A percentile compares a stretch with the other conserved stretches of the same genome.
phyloP scores from a whole-genome alignment of 2,113 vertebrate species.

The Gobius niger region DNA sequence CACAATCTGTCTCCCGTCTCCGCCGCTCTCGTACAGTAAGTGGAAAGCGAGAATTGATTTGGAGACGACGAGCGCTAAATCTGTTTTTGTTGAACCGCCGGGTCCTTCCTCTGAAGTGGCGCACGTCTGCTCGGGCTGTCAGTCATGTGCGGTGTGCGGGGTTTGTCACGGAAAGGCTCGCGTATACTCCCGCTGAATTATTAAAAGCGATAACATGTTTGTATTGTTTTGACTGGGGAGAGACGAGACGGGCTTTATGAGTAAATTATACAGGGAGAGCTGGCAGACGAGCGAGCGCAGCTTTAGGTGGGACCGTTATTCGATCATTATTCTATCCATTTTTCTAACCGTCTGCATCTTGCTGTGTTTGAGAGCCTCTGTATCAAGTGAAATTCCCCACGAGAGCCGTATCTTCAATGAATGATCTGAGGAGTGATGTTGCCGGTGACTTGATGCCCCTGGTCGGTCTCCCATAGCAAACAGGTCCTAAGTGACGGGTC shows the following conservation, averaged over 20 bases:
- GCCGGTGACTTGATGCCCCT: too few species aligned
- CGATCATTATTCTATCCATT: too few species aligned
- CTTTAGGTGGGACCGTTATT: too few species aligned
- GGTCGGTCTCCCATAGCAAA: too few species aligned
- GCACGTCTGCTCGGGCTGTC: not conserved
- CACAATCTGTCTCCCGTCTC: conserved; percentile 1
- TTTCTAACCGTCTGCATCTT: too few species aligned
- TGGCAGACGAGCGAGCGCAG: too few species aligned
- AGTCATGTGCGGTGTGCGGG: not conserved
- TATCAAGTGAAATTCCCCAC: too few species aligned
- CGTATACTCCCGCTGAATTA: not conserved
- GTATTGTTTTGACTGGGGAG: not conserved
- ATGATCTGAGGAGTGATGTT: too few species aligned
- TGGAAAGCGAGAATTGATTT: not conserved
- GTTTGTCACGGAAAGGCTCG: not conserved
- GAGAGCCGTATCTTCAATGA: too few species aligned
- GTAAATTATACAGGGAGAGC: too few species aligned
- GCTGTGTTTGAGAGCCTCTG: too few species aligned
- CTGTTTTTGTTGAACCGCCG: conserved; percentile 5
- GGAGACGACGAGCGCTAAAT: not conserved
- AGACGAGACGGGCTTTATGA: not conserved
- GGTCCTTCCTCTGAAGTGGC: not conserved
- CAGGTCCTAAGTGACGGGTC: too few species aligned
- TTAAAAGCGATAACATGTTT: not conserved
- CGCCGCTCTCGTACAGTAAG: not conserved